Conservation (phyloP, 2,113 vertebrate genomes). For the Neolamprologus ventralis region DNA sequence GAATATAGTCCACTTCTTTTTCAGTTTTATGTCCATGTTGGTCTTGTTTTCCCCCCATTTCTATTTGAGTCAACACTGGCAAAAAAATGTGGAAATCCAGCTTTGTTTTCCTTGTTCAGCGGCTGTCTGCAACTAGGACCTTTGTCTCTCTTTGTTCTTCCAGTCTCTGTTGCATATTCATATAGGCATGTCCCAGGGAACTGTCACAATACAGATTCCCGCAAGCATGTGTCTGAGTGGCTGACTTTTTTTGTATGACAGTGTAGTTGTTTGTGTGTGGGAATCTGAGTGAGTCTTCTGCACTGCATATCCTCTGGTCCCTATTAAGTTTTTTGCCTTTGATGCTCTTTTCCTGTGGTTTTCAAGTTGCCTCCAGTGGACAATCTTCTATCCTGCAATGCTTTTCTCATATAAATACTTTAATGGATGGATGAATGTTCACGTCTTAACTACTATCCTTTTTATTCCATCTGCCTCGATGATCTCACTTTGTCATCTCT, state of each 20-base stretch:
- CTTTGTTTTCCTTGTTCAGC: background rate
- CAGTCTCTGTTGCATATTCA: conserved; percentile 16
- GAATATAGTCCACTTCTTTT: background rate
- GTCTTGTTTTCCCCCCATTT: background rate
- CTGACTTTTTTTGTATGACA: background rate
- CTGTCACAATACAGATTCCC: conserved; percentile 8
- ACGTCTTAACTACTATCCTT: background rate
- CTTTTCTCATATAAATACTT: background rate
- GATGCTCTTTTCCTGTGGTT: conserved; percentile 37
- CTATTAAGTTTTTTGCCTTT: conserved; percentile 33
- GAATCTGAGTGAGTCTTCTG: background rate
- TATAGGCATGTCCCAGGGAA: conserved; percentile 4
- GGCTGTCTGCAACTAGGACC: background rate
- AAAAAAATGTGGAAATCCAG: background rate
- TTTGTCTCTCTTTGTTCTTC: conserved; percentile 15
- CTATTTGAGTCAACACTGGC: background rate
- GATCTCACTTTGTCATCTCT: background rate
- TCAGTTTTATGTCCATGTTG: background rate
- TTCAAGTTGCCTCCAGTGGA: conserved; percentile 28
- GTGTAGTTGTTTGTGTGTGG: background rate
- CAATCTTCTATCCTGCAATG: background rate
- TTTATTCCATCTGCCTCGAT: background rate
- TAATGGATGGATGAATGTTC: background rate
- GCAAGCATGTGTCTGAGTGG: background rate
- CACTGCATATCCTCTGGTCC: conserved; percentile 8